These are phyloP conservation scores for Antheraea mylitta DNA, from an alignment of 1,140 invertebrate species.

Conservation along the genomic window DNA sequence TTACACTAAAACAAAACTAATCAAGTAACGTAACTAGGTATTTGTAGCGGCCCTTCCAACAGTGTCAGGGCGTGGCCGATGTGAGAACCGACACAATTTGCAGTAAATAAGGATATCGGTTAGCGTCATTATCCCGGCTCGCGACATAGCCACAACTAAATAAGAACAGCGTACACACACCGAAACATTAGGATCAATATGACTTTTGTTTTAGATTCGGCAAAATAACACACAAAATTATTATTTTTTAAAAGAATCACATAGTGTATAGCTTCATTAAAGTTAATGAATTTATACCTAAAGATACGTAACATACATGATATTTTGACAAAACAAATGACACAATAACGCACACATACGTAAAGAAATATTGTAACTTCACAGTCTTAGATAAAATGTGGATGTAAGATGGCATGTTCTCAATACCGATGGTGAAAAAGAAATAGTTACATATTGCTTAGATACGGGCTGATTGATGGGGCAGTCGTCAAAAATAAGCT, in stretches of 20 bases:
- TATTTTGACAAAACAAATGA: too few relatives aligned
- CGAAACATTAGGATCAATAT: not conserved
- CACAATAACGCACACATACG: too few relatives aligned
- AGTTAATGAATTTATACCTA: too few relatives aligned
- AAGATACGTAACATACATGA: too few relatives aligned
- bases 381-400: too few relatives aligned
- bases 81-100: slow-evolving; percentile 46
- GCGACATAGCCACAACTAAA: slow-evolving; percentile 18
- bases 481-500: too few relatives aligned
- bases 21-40: slow-evolving; percentile 23
- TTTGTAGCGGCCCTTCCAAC: slow-evolving; percentile 10
- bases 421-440: too few relatives aligned
- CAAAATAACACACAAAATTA: not conserved
- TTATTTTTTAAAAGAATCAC: not conserved
- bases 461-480: too few relatives aligned
- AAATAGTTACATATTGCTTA: too few relatives aligned
- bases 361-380: too few relatives aligned
- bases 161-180: not conserved
- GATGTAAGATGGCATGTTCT: too few relatives aligned
- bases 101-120: slow-evolving; percentile 69
- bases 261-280: too few relatives aligned
- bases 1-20: slow-evolving; percentile 22
- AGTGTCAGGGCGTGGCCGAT: not conserved
- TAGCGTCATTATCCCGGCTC: slow-evolving; percentile 52
- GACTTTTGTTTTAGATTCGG: not conserved